Conservation (phyloP, 2,888 invertebrate species). For the Noctua janthe region DNA sequence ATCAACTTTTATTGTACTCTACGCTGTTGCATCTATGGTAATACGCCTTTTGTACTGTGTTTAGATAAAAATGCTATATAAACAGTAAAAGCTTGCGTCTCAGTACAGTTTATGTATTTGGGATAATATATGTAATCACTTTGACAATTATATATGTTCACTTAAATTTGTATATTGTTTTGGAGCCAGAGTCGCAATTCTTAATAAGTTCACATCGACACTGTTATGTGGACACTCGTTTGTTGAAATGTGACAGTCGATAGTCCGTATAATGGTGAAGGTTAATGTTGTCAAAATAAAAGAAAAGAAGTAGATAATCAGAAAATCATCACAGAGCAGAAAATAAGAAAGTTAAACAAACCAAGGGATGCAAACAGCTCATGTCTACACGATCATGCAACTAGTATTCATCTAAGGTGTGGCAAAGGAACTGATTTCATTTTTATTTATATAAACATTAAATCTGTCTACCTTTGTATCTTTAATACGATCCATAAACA, state of each 20-base stretch:
- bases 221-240: constrained; percentile 77
- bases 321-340: constrained; percentile 78
- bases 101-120: constrained; percentile 77
- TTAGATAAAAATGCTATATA: constrained; percentile 68
- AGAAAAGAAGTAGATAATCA: constrained; percentile 75
- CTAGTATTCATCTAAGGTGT: constrained; percentile 89
- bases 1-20: constrained; percentile 16
- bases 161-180: constrained; percentile 63
- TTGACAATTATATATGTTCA: constrained; percentile 46
- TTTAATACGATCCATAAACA: constrained; percentile 78
- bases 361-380: constrained; percentile 78
- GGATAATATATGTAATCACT: constrained; percentile 50
- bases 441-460: constrained; percentile 80
- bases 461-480: constrained; percentile 84
- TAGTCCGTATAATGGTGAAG: constrained; percentile 83
- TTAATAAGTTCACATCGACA: constrained; percentile 82
- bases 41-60: constrained; percentile 60
- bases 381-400: constrained; percentile 85
- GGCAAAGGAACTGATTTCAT: constrained; percentile 90
- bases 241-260: constrained; percentile 81
- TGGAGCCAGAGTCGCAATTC: constrained; percentile 73
- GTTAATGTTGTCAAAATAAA: constrained; percentile 80
- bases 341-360: constrained; percentile 74
- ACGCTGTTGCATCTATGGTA: constrained; percentile 32
- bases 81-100: constrained; percentile 80